phyloP scores from a whole-genome alignment of 35 echinoderm and acorn worm species.

The Nesometra sesokonis region DNA sequence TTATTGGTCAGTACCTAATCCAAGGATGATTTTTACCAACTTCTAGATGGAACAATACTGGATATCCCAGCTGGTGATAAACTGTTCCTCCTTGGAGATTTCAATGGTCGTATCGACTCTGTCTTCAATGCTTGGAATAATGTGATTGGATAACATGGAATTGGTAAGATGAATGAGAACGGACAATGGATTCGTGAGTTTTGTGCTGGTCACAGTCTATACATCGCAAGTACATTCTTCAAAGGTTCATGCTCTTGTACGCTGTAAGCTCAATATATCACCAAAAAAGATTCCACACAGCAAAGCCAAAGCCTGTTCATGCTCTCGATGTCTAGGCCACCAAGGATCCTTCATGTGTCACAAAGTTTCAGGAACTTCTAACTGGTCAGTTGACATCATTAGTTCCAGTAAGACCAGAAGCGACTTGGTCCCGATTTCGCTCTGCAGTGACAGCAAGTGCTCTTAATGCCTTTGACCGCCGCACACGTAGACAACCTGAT shows the following conservation, averaged over 20 bases:
- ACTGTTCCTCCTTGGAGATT: background rate
- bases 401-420: background rate
- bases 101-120: conserved; percentile 4
- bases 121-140: background rate
- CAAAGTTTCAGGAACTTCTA: background rate
- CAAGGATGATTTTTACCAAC: background rate
- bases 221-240: background rate
- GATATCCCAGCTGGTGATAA: background rate
- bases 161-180: conserved; percentile 19
- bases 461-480: background rate
- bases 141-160: conserved; percentile 1
- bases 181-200: conserved; percentile 7
- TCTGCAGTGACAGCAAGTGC: background rate
- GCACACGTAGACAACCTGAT: conserved; percentile 5
- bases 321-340: too few species aligned
- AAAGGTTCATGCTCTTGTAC: conserved; percentile 4
- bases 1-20: background rate
- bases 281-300: background rate
- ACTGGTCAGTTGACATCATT: background rate
- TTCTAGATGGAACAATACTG: background rate
- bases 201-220: background rate
- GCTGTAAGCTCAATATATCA: background rate
- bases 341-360: background rate
- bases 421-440: background rate
- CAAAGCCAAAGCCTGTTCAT: background rate